A percentile compares a stretch with the other conserved stretches of the same genome.
Evolutionary conservation across 2,113 vertebrate genomes (phyloP).

Genomic region (Larimichthys crocea): DNA sequence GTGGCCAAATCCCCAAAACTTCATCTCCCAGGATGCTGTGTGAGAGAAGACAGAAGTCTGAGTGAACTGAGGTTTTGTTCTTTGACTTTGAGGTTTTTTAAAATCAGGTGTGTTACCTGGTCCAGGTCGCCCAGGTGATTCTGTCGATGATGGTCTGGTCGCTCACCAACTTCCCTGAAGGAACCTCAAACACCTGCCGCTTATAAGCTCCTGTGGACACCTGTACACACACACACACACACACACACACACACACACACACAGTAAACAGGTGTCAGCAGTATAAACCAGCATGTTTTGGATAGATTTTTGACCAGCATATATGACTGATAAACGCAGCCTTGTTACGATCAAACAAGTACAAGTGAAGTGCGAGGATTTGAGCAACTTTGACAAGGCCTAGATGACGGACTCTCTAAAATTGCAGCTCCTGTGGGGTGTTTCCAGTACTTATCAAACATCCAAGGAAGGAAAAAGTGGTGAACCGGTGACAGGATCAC

Average conservation of each 20-base stretch:
- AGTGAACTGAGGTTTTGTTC: too few species aligned
- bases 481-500: too few species aligned
- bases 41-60: conserved; percentile 14
- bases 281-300: conserved; percentile 34
- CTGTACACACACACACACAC: conserved; percentile 72
- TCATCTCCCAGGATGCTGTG: conserved; percentile 92
- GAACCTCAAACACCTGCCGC: conserved; percentile 93
- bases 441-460: too few species aligned
- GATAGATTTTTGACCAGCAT: too few species aligned
- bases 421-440: too few species aligned
- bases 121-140: conserved; percentile 98
- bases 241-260: not conserved
- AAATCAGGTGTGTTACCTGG: conserved; percentile 84
- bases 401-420: too few species aligned
- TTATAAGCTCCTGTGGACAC: conserved; percentile 93
- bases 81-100: too few species aligned
- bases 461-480: too few species aligned
- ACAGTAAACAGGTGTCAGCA: conserved; percentile 85
- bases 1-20: conserved; percentile 95
- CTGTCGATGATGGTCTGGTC: conserved; percentile 88
- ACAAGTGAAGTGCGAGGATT: too few species aligned
- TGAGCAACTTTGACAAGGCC: too few species aligned
- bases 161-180: conserved; percentile 90
- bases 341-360: too few species aligned
- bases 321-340: too few species aligned